Evolutionary conservation across 2,888 invertebrate species (phyloP).

Genomic region (Lasioglossum marginatum): DNA sequence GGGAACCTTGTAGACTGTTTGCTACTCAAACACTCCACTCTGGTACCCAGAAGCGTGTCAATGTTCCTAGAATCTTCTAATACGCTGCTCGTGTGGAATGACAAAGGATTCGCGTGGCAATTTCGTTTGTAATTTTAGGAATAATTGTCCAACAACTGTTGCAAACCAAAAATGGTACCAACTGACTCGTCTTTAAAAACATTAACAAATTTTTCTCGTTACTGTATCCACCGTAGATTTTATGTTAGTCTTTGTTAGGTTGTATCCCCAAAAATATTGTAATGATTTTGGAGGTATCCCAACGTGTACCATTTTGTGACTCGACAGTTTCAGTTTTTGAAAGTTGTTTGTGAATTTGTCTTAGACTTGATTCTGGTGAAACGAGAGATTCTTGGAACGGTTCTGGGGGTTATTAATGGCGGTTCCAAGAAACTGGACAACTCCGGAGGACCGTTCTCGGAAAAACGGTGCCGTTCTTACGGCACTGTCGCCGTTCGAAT

Average conservation of each 20-base stretch:
- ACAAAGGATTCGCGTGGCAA: conserved; percentile 37
- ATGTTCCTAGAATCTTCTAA: background rate
- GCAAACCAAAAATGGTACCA: background rate
- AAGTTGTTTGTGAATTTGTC: background rate
- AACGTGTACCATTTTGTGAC: background rate
- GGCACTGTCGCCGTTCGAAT: conserved; percentile 65
- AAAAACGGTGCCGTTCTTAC: conserved; percentile 43
- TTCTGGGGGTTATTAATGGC: background rate
- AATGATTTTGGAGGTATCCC: background rate
- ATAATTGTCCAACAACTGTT: background rate
- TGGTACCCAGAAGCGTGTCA: conserved; percentile 7
- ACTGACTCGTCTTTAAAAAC: background rate
- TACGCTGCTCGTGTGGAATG: background rate
- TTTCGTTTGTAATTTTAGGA: background rate
- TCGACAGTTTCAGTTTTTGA: background rate
- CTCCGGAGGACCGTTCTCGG: background rate
- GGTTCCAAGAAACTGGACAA: background rate
- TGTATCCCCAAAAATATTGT: too few species aligned
- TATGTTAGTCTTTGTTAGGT: too few species aligned
- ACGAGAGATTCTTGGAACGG: background rate
- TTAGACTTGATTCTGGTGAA: background rate
- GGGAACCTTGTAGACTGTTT: conserved; percentile 15
- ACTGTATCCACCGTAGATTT: too few species aligned
- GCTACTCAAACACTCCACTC: conserved; percentile 2
- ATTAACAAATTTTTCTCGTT: too few species aligned